phyloP scores from a whole-genome alignment of 2,888 invertebrate species.

The Laspeyria flexula region DNA sequence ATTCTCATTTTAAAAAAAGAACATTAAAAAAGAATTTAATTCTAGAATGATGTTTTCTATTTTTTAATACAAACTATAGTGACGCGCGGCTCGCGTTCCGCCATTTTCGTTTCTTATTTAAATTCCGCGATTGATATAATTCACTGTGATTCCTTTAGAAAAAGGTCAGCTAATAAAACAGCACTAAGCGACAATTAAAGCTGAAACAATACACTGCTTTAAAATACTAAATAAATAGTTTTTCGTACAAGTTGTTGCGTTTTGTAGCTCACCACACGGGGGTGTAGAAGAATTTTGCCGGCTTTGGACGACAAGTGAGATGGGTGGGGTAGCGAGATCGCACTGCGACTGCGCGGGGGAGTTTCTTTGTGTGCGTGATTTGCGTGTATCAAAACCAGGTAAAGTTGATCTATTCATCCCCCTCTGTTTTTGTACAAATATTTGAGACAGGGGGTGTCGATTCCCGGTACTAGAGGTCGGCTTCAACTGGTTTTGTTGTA shows the following conservation, averaged over 20 bases:
- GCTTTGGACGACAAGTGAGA: slow-evolving; percentile 68
- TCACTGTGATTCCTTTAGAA: slow-evolving; percentile 41
- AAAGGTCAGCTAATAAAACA: slow-evolving; percentile 42
- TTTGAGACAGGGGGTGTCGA: slow-evolving; percentile 45
- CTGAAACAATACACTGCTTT: slow-evolving; percentile 39
- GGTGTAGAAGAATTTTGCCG: slow-evolving; percentile 82
- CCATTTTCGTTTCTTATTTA: slow-evolving; percentile 71
- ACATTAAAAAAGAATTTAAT: slow-evolving; percentile 30
- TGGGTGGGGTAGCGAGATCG: slow-evolving; percentile 73
- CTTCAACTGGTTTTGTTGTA: slow-evolving; percentile 51
- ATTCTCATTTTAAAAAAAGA: slow-evolving; percentile 47
- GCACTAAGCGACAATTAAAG: slow-evolving; percentile 66
- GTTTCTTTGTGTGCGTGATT: slow-evolving; percentile 70
- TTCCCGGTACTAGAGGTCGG: slow-evolving; percentile 58
- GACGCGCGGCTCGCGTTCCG: slow-evolving; percentile 60
- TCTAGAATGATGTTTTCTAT: slow-evolving; percentile 47
- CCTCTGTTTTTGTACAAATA: slow-evolving; percentile 26
- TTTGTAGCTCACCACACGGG: slow-evolving; percentile 72
- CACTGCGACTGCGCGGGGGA: slow-evolving; percentile 75
- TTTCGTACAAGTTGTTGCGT: slow-evolving; percentile 76
- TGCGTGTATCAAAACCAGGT: slow-evolving; percentile 66
- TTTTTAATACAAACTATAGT: slow-evolving; percentile 56
- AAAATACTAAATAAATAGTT: slow-evolving; percentile 44
- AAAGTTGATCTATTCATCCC: slow-evolving; percentile 57
- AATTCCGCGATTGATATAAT: slow-evolving; percentile 50